Percentiles rank a stretch among this genome's conserved stretches.
These are phyloP conservation scores for Tyrannus savana DNA, from an alignment of 2,113 vertebrate species.

Conservation along the genomic window DNA sequence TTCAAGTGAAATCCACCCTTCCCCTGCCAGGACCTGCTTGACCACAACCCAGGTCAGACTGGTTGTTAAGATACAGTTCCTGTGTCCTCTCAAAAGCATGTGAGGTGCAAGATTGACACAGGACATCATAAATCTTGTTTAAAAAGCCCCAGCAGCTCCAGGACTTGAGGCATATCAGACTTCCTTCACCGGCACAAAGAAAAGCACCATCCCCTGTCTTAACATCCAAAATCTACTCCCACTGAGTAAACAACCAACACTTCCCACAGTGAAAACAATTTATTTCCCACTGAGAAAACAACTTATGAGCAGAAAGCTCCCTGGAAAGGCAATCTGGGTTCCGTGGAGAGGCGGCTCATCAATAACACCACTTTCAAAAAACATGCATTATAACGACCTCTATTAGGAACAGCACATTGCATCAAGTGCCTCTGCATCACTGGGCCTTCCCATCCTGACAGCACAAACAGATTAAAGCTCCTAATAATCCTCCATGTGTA, in stretches of 20 bases:
- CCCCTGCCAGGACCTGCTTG: not conserved
- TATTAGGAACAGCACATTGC: not conserved
- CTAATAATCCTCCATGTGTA: not conserved
- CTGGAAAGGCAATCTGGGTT: slow-evolving; percentile 49
- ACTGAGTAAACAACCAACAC: slow-evolving; percentile 65
- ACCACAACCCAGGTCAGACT: not conserved
- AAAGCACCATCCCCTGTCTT: not conserved
- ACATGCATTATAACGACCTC: not conserved
- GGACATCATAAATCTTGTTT: not conserved
- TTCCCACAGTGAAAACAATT: slow-evolving; percentile 69
- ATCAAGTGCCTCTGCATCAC: not conserved
- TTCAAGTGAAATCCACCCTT: not conserved
- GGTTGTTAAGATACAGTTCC: not conserved
- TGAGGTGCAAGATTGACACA: not conserved
- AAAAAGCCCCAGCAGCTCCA: not conserved
- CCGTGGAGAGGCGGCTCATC: slow-evolving; percentile 36
- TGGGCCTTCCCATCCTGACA: not conserved
- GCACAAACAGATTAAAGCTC: not conserved
- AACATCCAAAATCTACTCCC: slow-evolving; percentile 21
- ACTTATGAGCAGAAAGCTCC: slow-evolving; percentile 54
- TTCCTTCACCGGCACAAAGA: not conserved
- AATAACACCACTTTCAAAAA: slow-evolving; percentile 59
- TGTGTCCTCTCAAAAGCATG: not conserved
- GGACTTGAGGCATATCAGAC: not conserved
- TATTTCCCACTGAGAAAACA: slow-evolving; percentile 65